These are phyloP conservation scores for Solen grandis DNA, from an alignment of 1,140 invertebrate species.

Conservation along the genomic window DNA sequence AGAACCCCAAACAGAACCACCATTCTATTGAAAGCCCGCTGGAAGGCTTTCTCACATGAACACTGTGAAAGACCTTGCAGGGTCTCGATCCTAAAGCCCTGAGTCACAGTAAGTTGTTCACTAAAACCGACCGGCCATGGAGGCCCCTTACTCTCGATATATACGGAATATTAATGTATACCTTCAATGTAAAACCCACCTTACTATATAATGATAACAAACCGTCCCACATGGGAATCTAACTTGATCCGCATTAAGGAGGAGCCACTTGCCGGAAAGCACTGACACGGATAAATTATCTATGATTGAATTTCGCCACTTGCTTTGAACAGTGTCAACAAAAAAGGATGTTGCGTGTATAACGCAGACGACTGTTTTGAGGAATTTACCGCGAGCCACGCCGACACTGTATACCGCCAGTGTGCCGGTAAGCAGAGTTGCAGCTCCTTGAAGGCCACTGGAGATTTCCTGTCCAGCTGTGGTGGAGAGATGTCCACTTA, in stretches of 20 bases:
- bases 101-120: background rate
- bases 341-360: conserved; percentile 17
- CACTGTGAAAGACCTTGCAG: too few species aligned
- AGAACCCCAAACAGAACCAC: too few species aligned
- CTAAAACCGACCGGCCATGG: background rate
- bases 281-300: too few species aligned
- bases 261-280: too few species aligned
- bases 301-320: too few species aligned
- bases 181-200: too few species aligned
- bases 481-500: background rate
- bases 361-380: conserved; percentile 10
- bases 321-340: background rate
- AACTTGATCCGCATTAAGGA: too few species aligned
- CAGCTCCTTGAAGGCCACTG: background rate
- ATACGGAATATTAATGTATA: background rate
- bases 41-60: too few species aligned
- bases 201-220: too few species aligned
- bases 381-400: conserved; percentile 4
- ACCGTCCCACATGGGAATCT: too few species aligned
- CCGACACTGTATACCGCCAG: conserved; percentile 10
- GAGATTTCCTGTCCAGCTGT: background rate
- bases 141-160: background rate
- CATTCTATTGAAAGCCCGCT: too few species aligned
- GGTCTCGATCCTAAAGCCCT: too few species aligned
- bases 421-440: conserved; percentile 30